Evolutionary conservation across 2,113 vertebrate genomes (phyloP), one percentile per base, ranked within the genome.

Genomic region (Myotis lucifugus): DNA sequence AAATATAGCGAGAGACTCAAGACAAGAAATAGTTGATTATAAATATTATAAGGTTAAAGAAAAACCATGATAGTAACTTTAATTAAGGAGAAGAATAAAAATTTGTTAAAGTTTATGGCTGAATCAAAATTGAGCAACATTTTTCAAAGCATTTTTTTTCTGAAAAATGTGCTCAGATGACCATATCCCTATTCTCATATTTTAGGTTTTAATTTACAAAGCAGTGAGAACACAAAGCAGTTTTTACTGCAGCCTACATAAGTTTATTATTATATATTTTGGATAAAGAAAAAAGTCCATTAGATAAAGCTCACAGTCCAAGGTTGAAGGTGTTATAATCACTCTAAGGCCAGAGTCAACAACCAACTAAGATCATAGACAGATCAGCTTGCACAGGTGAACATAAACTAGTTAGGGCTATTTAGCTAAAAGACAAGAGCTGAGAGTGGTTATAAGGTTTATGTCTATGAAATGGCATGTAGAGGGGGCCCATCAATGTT

Each of bases 121-220:
- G 5, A 72, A 52, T 34, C 70, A 90, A 90, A 87, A 29, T 77
- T n/a, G n/a, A 73, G 25, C 34, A 50, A 84, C 4, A 19, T 64
- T 81, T 95, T 91, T 73, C 11, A 67, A 37, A 70, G 3, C 25
- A 46, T 3, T 77, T 93, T n/a, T 93, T n/a, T 67, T 92, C 18
- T 70, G 25, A 91, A 82, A 96, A 87, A 77, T 56, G 8, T 29
- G 27, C 19, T 91, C 42, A 82, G 52, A 40, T 72, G 32, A 73
- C 5, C 32, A 69, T 4, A 73, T 70, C 8, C 29, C 1, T 9
- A 37, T 73, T 0, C 5, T 8, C 0, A 25, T 76, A 50, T 37
- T 85, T 93, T 84, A 79, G 40, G 25, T 61, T 88, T 83, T 83
- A 56, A 40, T 76, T 88, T 91, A 82, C 17, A 82, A 81, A 91